Base-by-base conservation (phyloP, 2,113 vertebrate species). In the Parotia lawesii region DNA sequence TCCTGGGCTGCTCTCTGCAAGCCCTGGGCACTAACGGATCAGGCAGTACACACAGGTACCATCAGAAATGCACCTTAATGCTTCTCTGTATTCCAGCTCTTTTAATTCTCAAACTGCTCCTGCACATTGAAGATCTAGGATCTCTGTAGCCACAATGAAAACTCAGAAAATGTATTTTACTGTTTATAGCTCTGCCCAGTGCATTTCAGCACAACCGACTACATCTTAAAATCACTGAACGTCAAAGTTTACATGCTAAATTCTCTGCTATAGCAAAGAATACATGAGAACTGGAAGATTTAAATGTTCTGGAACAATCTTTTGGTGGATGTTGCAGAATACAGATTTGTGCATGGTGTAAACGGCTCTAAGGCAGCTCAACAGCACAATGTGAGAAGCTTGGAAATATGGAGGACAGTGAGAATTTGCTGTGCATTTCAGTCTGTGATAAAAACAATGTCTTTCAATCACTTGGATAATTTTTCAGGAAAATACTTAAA, bases 11-110 rank as follows among this genome's bases (percentile, higher is more conserved):
- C 58, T n/a, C 62, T 38, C 51, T 29, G 51, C 60, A 69, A 38
- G 56, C 48, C 31, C 33, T 6, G 25, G 0, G 5, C 11, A 17
- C 12, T 47, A 25, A n/a, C 0, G 1, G n/a, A 16, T 31, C 40
- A 11, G 44, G 4, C 29, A 61, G 12, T 3, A 37, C 7, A 38
- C 40, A 25, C 23, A 19, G 51, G 51, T 25, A 66, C 42, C 14
- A 19, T 15, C 75, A 40, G 3, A 78, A 64, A 70, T 0, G 9
- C 18, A 57, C 64, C 25, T 33, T 21, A 23, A 56, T 25, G n/a
- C 18, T 28, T 51, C 42, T 58, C 16, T n/a, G 31, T 15, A 31
- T 15, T 58, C 62, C 54, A 33, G 38, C 23, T 73, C 54, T 40
- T 51, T 14, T 5, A 23, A 73, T 40, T 57, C 60, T 29, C 70